phyloP scores from a whole-genome alignment of 1,140 invertebrate species.

The Drosophila mauritiana region DNA sequence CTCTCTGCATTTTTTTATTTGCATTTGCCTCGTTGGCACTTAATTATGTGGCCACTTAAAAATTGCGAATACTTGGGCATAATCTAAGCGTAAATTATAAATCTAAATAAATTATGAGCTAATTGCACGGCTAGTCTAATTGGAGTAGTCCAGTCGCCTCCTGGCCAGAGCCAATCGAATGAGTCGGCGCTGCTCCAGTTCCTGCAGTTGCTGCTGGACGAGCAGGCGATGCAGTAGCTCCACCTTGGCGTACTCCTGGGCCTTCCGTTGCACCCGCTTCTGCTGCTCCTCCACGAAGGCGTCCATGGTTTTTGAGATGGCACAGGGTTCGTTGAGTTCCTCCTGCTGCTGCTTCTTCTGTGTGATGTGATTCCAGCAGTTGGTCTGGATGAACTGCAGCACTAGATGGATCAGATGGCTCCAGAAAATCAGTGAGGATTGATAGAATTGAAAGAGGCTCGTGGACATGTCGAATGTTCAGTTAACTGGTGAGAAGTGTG shows the following conservation, averaged over 20 bases:
- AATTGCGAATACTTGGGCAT: constrained; percentile 35
- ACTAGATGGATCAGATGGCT: constrained; percentile 24
- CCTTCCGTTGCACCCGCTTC: background rate
- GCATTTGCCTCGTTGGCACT: constrained; percentile 14
- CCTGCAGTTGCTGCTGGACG: constrained; percentile 57
- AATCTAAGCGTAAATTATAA: constrained; percentile 15
- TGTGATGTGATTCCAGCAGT: background rate
- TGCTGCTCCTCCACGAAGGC: constrained; percentile 4
- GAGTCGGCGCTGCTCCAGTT: constrained; percentile 52
- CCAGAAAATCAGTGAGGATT: constrained; percentile 19
- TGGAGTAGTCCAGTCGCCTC: constrained; percentile 38
- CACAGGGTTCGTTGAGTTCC: background rate
- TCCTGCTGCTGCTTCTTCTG: background rate
- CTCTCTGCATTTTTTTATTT: constrained; percentile 23
- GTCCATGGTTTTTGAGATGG: constrained; percentile 5
- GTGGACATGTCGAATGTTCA: constrained; percentile 3
- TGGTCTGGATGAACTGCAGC: constrained; percentile 15
- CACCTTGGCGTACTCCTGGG: constrained; percentile 45
- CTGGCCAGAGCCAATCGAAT: constrained; percentile 32
- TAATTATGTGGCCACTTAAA: constrained; percentile 44
- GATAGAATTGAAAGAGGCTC: constrained; percentile 1
- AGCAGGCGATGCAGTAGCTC: constrained; percentile 59
- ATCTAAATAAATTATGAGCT: constrained; percentile 34
- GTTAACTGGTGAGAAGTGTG: constrained; percentile 2
- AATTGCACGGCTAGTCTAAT: constrained; percentile 30